phyloP scores from a whole-genome alignment of 2,888 invertebrate genomes.

The Anodontia alba region DNA sequence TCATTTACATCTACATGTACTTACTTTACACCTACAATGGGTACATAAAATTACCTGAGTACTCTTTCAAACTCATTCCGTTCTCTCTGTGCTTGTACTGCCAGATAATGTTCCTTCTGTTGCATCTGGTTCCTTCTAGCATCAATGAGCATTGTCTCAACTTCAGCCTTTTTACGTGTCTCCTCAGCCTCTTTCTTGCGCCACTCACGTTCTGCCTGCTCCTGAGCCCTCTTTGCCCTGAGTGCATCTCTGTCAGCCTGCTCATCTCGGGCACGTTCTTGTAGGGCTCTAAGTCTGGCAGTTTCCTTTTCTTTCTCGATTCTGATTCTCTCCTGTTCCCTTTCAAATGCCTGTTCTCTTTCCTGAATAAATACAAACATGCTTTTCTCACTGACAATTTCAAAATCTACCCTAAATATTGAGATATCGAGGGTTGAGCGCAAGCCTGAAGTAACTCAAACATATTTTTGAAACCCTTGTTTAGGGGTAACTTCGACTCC shows the following conservation, averaged over 20 bases:
- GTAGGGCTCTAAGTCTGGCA: constrained; percentile 82
- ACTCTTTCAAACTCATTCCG: constrained; percentile 84
- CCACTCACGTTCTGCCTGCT: constrained; percentile 85
- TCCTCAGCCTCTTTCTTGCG: constrained; percentile 83
- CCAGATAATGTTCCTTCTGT: constrained; percentile 84
- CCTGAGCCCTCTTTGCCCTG: constrained; percentile 84
- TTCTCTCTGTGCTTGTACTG: constrained; percentile 84
- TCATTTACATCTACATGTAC: too few relatives aligned
- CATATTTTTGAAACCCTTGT: too few relatives aligned
- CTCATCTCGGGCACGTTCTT: constrained; percentile 84
- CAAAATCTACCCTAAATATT: too few relatives aligned
- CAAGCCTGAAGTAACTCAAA: too few relatives aligned
- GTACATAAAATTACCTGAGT: constrained; percentile 77
- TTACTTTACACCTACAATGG: too few relatives aligned
- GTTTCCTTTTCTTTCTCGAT: constrained; percentile 85
- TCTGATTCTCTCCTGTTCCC: constrained; percentile 82
- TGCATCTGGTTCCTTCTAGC: constrained; percentile 83
- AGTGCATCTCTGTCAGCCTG: constrained; percentile 84
- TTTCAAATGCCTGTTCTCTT: constrained; percentile 82
- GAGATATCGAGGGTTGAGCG: too few relatives aligned
- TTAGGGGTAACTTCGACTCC: too few relatives aligned
- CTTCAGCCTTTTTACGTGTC: constrained; percentile 81
- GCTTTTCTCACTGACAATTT: too few relatives aligned
- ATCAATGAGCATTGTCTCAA: constrained; percentile 81
- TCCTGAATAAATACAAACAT: constrained; percentile 74